These are phyloP conservation scores for Blastobasis lacticolella DNA, from an alignment of 2,888 invertebrate genomes.

Conservation along the genomic window DNA sequence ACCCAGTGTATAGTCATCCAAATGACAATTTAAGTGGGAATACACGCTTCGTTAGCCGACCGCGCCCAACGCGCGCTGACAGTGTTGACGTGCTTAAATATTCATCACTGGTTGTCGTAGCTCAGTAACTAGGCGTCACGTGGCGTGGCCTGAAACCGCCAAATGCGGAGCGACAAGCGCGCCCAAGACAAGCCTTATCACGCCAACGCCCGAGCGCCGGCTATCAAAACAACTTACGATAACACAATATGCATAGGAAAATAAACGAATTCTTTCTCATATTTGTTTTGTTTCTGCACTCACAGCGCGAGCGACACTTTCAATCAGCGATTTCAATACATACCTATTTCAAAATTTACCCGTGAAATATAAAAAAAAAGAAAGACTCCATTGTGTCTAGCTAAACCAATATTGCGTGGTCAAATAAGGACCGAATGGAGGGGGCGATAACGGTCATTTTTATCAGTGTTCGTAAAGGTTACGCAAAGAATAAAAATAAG, in stretches of 20 bases:
- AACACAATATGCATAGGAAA: too few species aligned
- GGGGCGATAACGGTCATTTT: slow-evolving; percentile 1
- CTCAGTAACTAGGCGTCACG: slow-evolving; percentile 18
- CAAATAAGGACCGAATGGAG: neutral
- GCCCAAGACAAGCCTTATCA: slow-evolving; percentile 1
- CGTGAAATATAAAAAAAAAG: neutral
- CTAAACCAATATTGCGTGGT: slow-evolving; percentile 1
- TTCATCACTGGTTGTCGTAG: slow-evolving; percentile 30
- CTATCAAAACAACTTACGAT: too few species aligned
- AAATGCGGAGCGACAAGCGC: slow-evolving; percentile 2
- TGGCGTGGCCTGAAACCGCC: slow-evolving; percentile 24
- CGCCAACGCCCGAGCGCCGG: neutral
- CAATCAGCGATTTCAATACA: too few species aligned
- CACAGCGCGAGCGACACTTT: too few species aligned
- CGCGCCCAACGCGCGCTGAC: slow-evolving; percentile 20
- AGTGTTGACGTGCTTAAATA: slow-evolving; percentile 37
- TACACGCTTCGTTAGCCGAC: slow-evolving; percentile 20
- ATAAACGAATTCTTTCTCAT: too few species aligned
- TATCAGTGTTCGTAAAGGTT: neutral
- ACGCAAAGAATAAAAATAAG: neutral
- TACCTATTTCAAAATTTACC: neutral
- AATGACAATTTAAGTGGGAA: slow-evolving; percentile 31
- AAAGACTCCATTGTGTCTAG: neutral
- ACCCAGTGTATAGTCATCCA: neutral
- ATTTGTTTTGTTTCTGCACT: too few species aligned